Evolutionary conservation across 2,888 invertebrate genomes (phyloP).

Genomic region (Hofmannophila pseudospretella): DNA sequence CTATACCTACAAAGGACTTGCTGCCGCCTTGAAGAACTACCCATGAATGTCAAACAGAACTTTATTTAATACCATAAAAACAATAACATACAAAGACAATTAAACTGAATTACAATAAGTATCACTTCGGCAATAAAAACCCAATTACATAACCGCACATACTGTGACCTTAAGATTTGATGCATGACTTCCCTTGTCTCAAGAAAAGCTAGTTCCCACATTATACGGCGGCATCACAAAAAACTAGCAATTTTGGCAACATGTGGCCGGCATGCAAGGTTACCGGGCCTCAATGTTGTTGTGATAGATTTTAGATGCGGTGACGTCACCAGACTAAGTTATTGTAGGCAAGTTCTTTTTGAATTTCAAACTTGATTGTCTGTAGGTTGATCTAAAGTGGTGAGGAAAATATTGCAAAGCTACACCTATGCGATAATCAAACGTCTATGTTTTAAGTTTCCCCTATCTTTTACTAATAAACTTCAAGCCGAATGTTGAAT

Average conservation of each 20-base stretch:
- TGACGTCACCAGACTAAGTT: conserved; percentile 17
- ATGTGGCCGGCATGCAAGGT: conserved; percentile 70
- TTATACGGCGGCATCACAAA: conserved; percentile 58
- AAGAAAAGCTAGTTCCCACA: conserved; percentile 57
- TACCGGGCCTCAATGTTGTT: conserved; percentile 35
- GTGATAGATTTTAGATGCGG: conserved; percentile 29
- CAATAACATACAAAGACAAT: background rate
- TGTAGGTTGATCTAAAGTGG: no score
- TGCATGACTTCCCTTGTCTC: conserved; percentile 49
- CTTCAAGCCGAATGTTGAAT: no score
- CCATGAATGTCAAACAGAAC: no score
- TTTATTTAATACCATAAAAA: no score
- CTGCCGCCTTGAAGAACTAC: no score
- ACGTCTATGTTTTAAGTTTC: no score
- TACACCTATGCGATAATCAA: no score
- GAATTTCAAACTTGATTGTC: background rate
- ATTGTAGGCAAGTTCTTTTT: background rate
- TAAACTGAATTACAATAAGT: background rate
- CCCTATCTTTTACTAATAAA: no score
- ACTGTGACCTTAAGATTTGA: conserved; percentile 41
- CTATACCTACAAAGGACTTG: no score
- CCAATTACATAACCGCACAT: conserved; percentile 11
- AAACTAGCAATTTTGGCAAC: conserved; percentile 62
- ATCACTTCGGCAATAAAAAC: background rate
- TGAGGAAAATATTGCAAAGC: no score